phyloP scores from a whole-genome alignment of 2,888 invertebrate genomes.

The Tetrapedia diversipes region DNA sequence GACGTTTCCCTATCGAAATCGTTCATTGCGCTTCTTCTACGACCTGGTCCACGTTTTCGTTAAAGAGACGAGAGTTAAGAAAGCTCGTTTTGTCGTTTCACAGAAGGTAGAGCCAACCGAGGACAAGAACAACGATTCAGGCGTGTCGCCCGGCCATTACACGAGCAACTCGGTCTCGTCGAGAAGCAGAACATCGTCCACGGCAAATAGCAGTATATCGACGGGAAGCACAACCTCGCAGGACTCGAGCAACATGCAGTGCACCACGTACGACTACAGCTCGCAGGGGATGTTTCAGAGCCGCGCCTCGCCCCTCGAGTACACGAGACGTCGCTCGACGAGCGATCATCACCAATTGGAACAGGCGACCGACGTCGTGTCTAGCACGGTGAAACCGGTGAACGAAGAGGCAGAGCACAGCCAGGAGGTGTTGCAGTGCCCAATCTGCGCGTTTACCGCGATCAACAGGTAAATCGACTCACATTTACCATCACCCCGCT shows the following conservation, averaged over 20 bases:
- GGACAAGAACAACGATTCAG: slow-evolving; percentile 77
- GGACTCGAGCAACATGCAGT: slow-evolving; percentile 64
- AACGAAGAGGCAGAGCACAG: slow-evolving; percentile 44
- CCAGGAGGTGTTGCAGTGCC: slow-evolving; percentile 81
- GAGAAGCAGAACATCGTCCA: slow-evolving; percentile 68
- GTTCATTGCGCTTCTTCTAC: neutral
- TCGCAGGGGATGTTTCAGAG: slow-evolving; percentile 64
- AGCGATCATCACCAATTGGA: slow-evolving; percentile 56
- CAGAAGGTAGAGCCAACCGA: slow-evolving; percentile 65
- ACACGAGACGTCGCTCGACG: slow-evolving; percentile 45
- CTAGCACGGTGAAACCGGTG: slow-evolving; percentile 54
- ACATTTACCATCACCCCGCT: too few species aligned
- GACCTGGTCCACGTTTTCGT: neutral
- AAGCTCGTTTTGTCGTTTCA: rapidly evolving
- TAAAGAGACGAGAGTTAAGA: too few species aligned
- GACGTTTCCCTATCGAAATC: neutral
- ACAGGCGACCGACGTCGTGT: slow-evolving; percentile 59
- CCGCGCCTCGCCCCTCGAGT: slow-evolving; percentile 50
- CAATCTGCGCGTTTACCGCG: slow-evolving; percentile 83
- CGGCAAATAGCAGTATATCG: slow-evolving; percentile 68
- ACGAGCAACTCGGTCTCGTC: slow-evolving; percentile 73
- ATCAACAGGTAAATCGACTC: slow-evolving; percentile 76
- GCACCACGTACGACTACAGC: slow-evolving; percentile 62
- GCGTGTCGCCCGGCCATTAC: slow-evolving; percentile 79
- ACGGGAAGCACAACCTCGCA: slow-evolving; percentile 70